Evolutionary conservation across 2,797 vertebrate species (phyloP), one percentile per base, ranked within the genome.

Genomic region (Hippocampus kuda): DNA sequence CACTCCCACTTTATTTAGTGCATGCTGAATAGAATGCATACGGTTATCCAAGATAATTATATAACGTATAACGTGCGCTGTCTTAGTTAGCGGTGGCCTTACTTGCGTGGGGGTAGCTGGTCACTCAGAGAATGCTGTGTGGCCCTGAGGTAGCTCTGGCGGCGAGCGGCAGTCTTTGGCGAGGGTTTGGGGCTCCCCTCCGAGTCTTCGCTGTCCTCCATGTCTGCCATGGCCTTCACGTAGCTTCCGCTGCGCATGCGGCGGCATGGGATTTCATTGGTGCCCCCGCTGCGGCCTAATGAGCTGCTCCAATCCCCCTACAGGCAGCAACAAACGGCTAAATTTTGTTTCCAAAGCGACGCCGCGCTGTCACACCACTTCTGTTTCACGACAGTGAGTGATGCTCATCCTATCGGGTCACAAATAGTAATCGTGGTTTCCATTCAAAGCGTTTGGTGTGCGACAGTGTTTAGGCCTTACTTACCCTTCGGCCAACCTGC

Each of bases 231-330:
- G 80, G 97, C 97, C 88, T 97, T 99, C 78, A 99, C 98, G 68
- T 99, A 99, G 83, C 97, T 99, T 78, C 97, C 97, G 34, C 97
- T 99, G 71, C 97, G 93, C 97, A 99, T 99, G 74, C 97, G 92
- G 57, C 97, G 91, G 79, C 97, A 99, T 0, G 97, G 97, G 83
- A 99, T 99, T 83, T 98, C 96, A 0, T 92, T 93, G 82, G 93
- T 92, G 59, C 83, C 86, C 64, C 84, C 80, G 0, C 73, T 91
- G 59, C 90, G 91, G 65, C 93, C 93, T 83, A 97, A 88, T 0
- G 94, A 92, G 77, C 90, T 93, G 84, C 89, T 94, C 95, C 95
- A 98, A 59, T 99, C 96, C 34, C 93, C 94, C 89, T 90, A 27
- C 1, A 78, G 70, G 68, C 53, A 71, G 24, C 22, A 74, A 67